Conservation (phyloP, 2,797 vertebrate species). For the Crocidura indochinensis region DNA sequence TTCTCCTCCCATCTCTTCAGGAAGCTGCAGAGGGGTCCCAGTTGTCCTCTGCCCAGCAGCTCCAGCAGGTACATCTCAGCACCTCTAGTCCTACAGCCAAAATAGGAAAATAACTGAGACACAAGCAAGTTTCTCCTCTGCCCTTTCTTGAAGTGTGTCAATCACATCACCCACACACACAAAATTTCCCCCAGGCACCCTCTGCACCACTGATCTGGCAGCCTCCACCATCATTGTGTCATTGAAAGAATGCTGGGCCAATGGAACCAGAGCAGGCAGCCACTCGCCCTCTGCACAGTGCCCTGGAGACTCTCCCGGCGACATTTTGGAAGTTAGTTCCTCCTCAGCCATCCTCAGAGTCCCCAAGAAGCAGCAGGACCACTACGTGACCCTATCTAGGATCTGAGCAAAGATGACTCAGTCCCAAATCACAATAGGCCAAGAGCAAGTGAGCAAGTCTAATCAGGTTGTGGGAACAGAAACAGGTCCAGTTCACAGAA, state of each 20-base stretch:
- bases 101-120: not conserved
- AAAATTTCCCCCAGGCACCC: too few species aligned
- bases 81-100: not conserved
- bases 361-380: too few species aligned
- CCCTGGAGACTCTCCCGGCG: not conserved
- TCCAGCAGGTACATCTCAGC: not conserved
- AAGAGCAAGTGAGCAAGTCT: too few species aligned
- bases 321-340: not conserved
- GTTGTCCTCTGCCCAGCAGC: not conserved
- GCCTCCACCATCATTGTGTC: not conserved
- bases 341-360: not conserved
- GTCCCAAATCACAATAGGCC: too few species aligned
- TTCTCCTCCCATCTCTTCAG: not conserved
- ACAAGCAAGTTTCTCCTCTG: fast-evolving
- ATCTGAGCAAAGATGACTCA: too few species aligned
- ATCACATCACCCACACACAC: not conserved
- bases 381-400: too few species aligned
- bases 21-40: not conserved
- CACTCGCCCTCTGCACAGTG: not conserved
- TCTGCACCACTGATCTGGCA: too few species aligned
- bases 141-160: fast-evolving
- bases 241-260: not conserved
- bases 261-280: not conserved
- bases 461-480: too few species aligned
- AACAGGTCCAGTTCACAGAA: too few species aligned